Percentiles rank a stretch among this genome's conserved stretches.
phyloP scores from a whole-genome alignment of 2,888 invertebrate species.

The Poecilus cupreus region DNA sequence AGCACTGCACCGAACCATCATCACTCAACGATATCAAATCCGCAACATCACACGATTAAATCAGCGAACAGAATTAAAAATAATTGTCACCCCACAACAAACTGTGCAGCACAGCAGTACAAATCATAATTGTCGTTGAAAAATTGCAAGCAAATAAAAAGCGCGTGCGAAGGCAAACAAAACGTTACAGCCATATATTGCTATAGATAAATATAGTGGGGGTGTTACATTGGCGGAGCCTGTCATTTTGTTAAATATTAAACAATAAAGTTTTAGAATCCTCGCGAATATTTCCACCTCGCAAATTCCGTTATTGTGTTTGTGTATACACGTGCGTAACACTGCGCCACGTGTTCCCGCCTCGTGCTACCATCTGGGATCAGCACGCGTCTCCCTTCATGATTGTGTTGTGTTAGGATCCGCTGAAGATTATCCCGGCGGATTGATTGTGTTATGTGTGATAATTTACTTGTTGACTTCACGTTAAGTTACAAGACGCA shows the following conservation, averaged over 20 bases:
- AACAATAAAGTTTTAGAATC: too few species aligned
- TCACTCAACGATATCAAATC: not conserved
- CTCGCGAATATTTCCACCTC: slow-evolving; percentile 13
- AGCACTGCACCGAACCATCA: not conserved
- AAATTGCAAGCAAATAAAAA: not conserved
- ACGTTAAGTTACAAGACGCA: not conserved
- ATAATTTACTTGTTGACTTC: slow-evolving; percentile 24
- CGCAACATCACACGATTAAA: not conserved
- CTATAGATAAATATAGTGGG: too few species aligned
- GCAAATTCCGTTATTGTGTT: slow-evolving; percentile 1
- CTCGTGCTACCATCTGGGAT: slow-evolving; percentile 11
- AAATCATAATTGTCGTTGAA: not conserved
- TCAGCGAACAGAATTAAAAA: not conserved
- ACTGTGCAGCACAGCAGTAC: not conserved
- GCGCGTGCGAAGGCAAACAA: not conserved
- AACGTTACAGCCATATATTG: too few species aligned
- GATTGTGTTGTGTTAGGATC: slow-evolving; percentile 11
- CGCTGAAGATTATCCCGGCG: slow-evolving; percentile 8
- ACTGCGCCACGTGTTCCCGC: not conserved
- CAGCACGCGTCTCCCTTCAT: not conserved
- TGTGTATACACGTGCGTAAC: slow-evolving; percentile 22
- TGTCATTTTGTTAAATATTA: too few species aligned
- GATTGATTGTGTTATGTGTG: slow-evolving; percentile 12
- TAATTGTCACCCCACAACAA: not conserved
- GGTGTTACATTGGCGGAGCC: too few species aligned